These are phyloP conservation scores for Xiphophorus maculatus DNA, from an alignment of 2,113 vertebrate genomes.

Conservation along the genomic window DNA sequence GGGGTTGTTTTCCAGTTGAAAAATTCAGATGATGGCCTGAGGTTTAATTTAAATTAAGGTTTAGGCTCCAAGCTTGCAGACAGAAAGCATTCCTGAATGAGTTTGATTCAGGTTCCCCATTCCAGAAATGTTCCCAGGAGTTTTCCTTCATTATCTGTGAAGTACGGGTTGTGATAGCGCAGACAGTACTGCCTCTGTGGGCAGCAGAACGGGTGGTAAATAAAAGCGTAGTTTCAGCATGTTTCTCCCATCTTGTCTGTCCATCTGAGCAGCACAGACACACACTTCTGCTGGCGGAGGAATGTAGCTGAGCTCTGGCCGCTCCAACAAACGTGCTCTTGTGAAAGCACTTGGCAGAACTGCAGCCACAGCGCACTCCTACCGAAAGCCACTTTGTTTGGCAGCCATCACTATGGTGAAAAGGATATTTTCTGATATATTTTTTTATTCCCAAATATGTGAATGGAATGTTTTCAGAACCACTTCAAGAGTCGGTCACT, in stretches of 20 bases:
- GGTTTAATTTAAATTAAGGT: constrained; percentile 47
- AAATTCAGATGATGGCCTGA: neutral
- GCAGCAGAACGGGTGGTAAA: constrained; percentile 50
- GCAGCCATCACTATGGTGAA: constrained; percentile 37
- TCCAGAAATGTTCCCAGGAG: constrained; percentile 25
- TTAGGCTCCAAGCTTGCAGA: constrained; percentile 26
- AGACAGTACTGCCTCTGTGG: constrained; percentile 68
- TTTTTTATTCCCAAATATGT: constrained; percentile 24
- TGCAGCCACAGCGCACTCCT: constrained; percentile 26
- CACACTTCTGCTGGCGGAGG: constrained; percentile 46
- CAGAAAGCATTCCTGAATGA: constrained; percentile 40
- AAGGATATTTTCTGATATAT: neutral
- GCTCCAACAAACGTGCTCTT: constrained; percentile 65
- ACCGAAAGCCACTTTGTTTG: constrained; percentile 63
- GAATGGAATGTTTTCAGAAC: constrained; percentile 43
- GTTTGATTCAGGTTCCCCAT: constrained; percentile 35
- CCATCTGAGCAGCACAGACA: constrained; percentile 50
- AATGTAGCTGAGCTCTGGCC: constrained; percentile 59
- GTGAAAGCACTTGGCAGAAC: constrained; percentile 69
- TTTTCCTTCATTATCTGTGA: constrained; percentile 13
- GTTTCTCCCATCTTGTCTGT: constrained; percentile 47
- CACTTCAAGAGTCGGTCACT: constrained; percentile 1
- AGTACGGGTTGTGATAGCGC: neutral
- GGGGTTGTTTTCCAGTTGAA: constrained; percentile 10
- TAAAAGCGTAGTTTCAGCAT: constrained; percentile 50